Conservation (phyloP, 1,140 invertebrate genomes). For the Harlomillsia oculata region DNA sequence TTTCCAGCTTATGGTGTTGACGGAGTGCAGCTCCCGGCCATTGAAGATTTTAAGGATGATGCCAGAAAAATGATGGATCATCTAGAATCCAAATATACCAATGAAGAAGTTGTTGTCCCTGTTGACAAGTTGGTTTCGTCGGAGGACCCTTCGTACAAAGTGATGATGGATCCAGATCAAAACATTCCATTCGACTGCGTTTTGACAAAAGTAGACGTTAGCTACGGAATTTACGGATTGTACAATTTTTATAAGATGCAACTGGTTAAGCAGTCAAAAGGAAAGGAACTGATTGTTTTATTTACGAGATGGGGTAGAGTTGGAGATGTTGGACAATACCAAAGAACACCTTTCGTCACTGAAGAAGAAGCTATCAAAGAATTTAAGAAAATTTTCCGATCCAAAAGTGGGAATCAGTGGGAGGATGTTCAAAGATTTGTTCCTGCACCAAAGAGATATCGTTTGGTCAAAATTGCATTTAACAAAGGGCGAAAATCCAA, state of each 20-base stretch:
- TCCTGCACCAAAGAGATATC: constrained; percentile 43
- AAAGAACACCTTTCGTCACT: constrained; percentile 45
- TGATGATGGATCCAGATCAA: constrained; percentile 37
- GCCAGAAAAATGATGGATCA: not conserved
- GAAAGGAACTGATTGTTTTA: constrained; percentile 44
- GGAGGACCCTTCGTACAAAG: constrained; percentile 16
- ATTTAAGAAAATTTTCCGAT: constrained; percentile 47
- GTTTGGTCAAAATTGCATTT: constrained; percentile 40
- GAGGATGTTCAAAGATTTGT: constrained; percentile 40
- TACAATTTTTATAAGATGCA: constrained; percentile 52
- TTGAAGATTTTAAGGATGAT: not conserved
- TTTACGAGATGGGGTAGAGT: constrained; percentile 50
- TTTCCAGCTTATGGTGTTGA: too few species aligned
- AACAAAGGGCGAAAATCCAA: constrained; percentile 27
- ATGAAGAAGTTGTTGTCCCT: too few species aligned
- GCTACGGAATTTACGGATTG: constrained; percentile 41
- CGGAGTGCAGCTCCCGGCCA: too few species aligned
- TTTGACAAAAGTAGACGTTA: constrained; percentile 46
- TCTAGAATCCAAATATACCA: constrained; percentile 19
- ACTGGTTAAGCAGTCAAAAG: constrained; percentile 39
- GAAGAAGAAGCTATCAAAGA: constrained; percentile 44
- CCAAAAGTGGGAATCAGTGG: constrained; percentile 48
- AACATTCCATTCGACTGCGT: constrained; percentile 43
- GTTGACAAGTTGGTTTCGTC: constrained; percentile 12
- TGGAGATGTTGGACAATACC: constrained; percentile 44